phyloP scores from a whole-genome alignment of 1,140 invertebrate species.

The Euwallacea fornicatus region DNA sequence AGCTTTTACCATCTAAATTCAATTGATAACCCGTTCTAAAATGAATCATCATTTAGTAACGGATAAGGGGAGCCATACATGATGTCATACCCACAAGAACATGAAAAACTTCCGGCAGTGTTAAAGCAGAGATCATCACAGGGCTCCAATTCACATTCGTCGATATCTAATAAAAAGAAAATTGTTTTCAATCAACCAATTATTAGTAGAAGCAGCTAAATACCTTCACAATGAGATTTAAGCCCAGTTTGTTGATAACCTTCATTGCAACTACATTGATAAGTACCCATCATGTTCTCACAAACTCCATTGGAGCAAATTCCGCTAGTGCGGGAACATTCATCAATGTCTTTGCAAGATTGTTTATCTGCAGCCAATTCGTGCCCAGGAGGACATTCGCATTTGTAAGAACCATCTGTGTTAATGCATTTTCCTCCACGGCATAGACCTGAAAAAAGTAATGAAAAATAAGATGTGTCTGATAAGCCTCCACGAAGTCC shows the following conservation, averaged over 20 bases:
- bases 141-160: slow-evolving; percentile 73
- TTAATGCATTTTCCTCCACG: slow-evolving; percentile 81
- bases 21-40: slow-evolving; percentile 60
- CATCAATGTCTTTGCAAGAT: slow-evolving; percentile 59
- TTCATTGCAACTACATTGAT: slow-evolving; percentile 83
- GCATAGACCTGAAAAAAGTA: slow-evolving; percentile 57
- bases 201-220: not conserved
- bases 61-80: not conserved
- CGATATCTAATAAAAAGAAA: slow-evolving; percentile 64
- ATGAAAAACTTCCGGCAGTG: slow-evolving; percentile 65
- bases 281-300: slow-evolving; percentile 85
- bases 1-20: slow-evolving; percentile 62
- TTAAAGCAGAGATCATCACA: slow-evolving; percentile 69
- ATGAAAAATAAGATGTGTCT: not conserved
- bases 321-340: slow-evolving; percentile 75
- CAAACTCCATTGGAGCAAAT: slow-evolving; percentile 85
- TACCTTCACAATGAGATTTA: slow-evolving; percentile 62
- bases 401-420: slow-evolving; percentile 79
- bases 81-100: slow-evolving; percentile 57
- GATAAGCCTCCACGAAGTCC: not conserved
- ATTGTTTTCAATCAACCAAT: slow-evolving; percentile 18
- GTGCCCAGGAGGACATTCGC: slow-evolving; percentile 81
- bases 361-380: slow-evolving; percentile 64
- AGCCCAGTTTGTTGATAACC: slow-evolving; percentile 69
- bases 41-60: slow-evolving; percentile 5